Evolutionary conservation across 2,888 invertebrate genomes (phyloP).

Genomic region (Polyommatus icarus): DNA sequence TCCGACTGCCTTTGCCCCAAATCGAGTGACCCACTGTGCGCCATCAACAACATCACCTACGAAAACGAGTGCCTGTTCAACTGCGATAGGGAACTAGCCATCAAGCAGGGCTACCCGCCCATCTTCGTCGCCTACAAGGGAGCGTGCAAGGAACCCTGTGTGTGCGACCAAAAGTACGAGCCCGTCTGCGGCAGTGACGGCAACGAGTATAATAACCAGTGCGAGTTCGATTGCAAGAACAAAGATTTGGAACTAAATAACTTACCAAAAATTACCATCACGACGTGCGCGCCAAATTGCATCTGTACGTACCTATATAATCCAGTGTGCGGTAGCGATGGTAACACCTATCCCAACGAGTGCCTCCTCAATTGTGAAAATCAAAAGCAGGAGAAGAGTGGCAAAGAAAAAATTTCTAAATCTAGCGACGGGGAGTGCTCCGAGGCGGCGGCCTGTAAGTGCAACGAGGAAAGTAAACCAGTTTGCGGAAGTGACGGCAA

Average conservation of each 20-base stretch:
- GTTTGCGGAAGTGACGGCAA: conserved; percentile 43
- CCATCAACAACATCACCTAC: neutral
- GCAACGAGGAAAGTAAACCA: conserved; percentile 36
- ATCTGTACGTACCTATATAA: conserved; percentile 38
- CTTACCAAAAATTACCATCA: neutral
- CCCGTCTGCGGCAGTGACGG: conserved; percentile 42
- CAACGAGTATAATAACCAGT: conserved; percentile 39
- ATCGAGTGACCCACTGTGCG: conserved; percentile 17
- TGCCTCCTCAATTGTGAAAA: conserved; percentile 36
- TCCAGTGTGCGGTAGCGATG: conserved; percentile 39
- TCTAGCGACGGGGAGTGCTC: conserved; percentile 36
- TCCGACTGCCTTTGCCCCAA: neutral
- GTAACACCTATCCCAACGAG: conserved; percentile 36
- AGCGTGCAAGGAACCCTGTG: conserved; percentile 33
- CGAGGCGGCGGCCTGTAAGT: conserved; percentile 31
- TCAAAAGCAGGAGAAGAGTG: conserved; percentile 14
- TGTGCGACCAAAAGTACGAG: conserved; percentile 34
- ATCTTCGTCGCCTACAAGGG: conserved; percentile 8
- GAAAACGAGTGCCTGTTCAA: conserved; percentile 28
- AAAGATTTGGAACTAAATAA: conserved; percentile 36
- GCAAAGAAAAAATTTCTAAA: conserved; percentile 23
- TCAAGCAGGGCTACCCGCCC: conserved; percentile 8
- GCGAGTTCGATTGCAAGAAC: conserved; percentile 39
- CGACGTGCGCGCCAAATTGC: conserved; percentile 35
- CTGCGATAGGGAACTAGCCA: conserved; percentile 10